phyloP scores from a whole-genome alignment of 2,797 vertebrate species.

The Podarcis lilfordi region DNA sequence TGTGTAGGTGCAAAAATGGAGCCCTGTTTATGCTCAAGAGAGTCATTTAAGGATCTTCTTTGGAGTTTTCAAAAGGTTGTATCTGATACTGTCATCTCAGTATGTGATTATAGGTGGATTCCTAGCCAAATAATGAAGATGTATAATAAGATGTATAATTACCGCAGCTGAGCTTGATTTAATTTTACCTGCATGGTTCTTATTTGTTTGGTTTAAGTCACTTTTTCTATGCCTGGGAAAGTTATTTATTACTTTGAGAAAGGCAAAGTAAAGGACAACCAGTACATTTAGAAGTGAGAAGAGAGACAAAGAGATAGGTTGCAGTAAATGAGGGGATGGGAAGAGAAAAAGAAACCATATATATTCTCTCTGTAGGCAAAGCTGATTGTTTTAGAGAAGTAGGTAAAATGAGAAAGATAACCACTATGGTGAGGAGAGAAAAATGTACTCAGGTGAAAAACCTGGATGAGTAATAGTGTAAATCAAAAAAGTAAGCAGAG shows the following conservation, averaged over 20 bases:
- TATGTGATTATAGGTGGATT: not conserved
- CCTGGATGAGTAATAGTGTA: not conserved
- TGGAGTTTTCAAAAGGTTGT: not conserved
- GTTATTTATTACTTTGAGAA: not conserved
- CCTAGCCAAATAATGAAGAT: not conserved
- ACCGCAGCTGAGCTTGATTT: not conserved
- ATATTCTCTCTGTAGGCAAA: not conserved
- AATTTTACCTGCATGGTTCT: not conserved
- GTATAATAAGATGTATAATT: not conserved
- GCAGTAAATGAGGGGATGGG: not conserved
- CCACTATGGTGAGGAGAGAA: not conserved
- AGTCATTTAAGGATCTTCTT: not conserved
- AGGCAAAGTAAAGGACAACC: not conserved
- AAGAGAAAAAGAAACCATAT: rapidly evolving
- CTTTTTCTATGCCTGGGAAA: not conserved
- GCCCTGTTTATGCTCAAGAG: not conserved
- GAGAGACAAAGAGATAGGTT: not conserved
- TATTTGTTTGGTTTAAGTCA: not conserved
- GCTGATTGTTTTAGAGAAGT: not conserved
- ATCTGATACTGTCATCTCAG: not conserved
- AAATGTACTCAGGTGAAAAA: not conserved
- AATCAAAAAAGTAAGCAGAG: not conserved
- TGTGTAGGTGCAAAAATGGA: too few species aligned
- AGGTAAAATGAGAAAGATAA: not conserved
- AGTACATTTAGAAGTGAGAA: not conserved